Percentiles rank a stretch among this genome's conserved stretches.
These are phyloP conservation scores for Threskiornis aethiopicus DNA, from an alignment of 2,797 vertebrate genomes.

Conservation along the genomic window DNA sequence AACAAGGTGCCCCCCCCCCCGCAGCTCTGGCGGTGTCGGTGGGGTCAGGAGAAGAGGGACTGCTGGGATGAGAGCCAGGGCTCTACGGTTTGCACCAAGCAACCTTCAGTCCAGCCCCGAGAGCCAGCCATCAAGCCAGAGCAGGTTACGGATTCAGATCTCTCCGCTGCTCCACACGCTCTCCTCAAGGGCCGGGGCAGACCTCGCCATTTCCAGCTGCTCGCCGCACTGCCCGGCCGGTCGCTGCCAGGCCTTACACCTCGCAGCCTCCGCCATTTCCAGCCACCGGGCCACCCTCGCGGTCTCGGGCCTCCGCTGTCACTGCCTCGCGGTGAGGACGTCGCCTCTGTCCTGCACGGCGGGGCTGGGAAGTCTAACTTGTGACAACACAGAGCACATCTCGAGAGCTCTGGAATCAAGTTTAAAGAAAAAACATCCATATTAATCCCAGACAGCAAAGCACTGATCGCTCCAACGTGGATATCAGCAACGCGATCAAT, in stretches of 20 bases:
- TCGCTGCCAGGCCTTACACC: neutral
- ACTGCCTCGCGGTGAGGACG: neutral
- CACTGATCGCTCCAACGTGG: fast-evolving
- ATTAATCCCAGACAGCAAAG: neutral
- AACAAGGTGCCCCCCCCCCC: neutral
- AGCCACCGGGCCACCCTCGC: neutral
- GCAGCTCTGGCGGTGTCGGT: fast-evolving
- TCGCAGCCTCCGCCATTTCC: fast-evolving
- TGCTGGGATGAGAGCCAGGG: neutral
- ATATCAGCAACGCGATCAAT: neutral
- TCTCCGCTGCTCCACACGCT: fast-evolving
- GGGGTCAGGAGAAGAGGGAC: neutral
- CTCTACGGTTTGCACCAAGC: neutral
- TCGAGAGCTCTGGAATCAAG: neutral
- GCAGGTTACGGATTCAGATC: neutral
- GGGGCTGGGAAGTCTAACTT: neutral
- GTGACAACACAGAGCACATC: neutral
- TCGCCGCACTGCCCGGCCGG: neutral
- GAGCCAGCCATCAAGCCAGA: too few relatives aligned
- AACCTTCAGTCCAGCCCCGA: neutral
- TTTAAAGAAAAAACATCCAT: neutral
- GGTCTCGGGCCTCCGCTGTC: neutral
- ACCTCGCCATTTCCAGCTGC: neutral
- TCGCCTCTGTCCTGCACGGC: fast-evolving
- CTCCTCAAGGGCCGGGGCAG: neutral